Conservation (phyloP, 2,113 vertebrate genomes). For the Porphyrio hochstetteri region DNA sequence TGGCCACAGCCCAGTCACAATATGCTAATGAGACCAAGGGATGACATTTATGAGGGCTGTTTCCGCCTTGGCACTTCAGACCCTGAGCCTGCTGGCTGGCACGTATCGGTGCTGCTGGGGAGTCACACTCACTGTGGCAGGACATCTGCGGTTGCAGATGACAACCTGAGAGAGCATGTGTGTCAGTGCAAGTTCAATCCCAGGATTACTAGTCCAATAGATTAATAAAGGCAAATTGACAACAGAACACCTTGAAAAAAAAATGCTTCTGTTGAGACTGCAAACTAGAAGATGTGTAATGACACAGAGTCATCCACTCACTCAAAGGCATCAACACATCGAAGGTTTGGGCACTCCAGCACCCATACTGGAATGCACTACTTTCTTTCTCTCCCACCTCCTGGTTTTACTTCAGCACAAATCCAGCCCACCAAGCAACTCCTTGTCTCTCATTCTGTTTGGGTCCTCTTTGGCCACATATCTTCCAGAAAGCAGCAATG, state of each 20-base stretch:
- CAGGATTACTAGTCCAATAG: not conserved
- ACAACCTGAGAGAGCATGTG: accelerated
- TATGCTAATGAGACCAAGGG: constrained; percentile 22
- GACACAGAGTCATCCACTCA: not conserved
- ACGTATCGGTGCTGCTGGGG: not conserved
- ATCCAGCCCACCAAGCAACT: not conserved
- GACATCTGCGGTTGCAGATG: not conserved
- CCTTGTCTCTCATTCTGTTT: not conserved
- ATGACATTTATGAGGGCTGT: not conserved
- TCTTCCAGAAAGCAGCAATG: not conserved
- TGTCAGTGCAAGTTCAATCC: accelerated
- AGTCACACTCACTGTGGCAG: accelerated
- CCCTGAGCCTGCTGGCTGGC: constrained; percentile 38
- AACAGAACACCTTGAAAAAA: not conserved
- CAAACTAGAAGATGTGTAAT: not conserved
- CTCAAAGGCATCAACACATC: not conserved
- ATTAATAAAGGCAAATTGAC: not conserved
- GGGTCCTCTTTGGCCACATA: not conserved
- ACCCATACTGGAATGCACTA: not conserved
- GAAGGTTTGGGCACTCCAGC: not conserved
- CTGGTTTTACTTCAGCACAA: not conserved
- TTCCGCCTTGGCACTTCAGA: not conserved
- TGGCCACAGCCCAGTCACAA: not conserved
- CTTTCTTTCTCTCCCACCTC: not conserved
- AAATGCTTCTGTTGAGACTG: not conserved